Evolutionary conservation across 2,113 vertebrate species (phyloP).

Genomic region (Gymnocephalus cernua): DNA sequence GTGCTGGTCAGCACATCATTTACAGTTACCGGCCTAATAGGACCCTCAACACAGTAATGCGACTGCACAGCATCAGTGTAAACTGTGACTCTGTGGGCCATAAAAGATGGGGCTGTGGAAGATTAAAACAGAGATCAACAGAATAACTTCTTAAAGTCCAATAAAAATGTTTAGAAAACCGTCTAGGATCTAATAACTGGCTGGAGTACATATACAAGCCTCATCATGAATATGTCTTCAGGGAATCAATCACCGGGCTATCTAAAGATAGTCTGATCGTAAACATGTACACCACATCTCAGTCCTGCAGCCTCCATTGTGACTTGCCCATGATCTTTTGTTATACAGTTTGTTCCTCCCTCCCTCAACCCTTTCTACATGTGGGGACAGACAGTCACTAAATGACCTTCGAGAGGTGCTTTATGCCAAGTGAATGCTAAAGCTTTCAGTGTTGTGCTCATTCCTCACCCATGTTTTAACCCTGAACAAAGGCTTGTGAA

Average conservation of each 20-base stretch:
- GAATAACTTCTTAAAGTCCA: slow-evolving; percentile 17
- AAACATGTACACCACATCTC: slow-evolving; percentile 14
- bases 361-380: neutral
- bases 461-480: neutral
- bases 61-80: slow-evolving; percentile 45
- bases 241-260: slow-evolving; percentile 6
- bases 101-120: slow-evolving; percentile 32
- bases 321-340: slow-evolving; percentile 5
- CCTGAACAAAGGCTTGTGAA: neutral
- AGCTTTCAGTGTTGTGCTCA: neutral
- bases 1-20: slow-evolving; percentile 7
- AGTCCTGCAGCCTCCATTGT: slow-evolving; percentile 8
- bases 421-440: slow-evolving; percentile 6
- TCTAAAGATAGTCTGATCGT: slow-evolving; percentile 11
- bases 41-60: slow-evolving; percentile 10
- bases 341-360: neutral
- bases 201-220: neutral
- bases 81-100: slow-evolving; percentile 34
- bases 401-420: slow-evolving; percentile 20
- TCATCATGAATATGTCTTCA: slow-evolving; percentile 9
- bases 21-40: slow-evolving; percentile 2
- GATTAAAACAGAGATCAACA: slow-evolving; percentile 2
- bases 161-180: slow-evolving; percentile 41
- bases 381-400: neutral
- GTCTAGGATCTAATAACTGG: slow-evolving; percentile 1